A percentile compares a stretch with the other conserved stretches of the same genome.
These are phyloP conservation scores for Drosophila dunni DNA, from an alignment of 1,140 invertebrate species.

Conservation along the genomic window DNA sequence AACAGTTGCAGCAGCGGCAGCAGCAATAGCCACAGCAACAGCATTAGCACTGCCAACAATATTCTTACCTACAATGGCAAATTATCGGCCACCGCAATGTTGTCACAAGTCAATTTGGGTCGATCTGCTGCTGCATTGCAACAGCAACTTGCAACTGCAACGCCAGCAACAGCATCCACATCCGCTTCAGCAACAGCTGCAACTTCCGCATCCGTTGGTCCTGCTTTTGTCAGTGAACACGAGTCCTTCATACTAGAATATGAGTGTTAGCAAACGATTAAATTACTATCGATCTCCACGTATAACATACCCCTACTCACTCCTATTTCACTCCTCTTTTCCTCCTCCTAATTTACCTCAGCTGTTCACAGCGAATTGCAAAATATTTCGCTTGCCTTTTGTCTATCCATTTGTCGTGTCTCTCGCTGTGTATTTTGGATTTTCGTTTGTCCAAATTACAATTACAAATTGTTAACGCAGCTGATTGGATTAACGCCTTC, in stretches of 20 bases:
- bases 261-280: slow-evolving; percentile 77
- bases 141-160: slow-evolving; percentile 40
- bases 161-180: slow-evolving; percentile 24
- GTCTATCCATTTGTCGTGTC: slow-evolving; percentile 21
- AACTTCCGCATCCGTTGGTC: slow-evolving; percentile 24
- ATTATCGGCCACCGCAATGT: slow-evolving; percentile 79
- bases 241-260: slow-evolving; percentile 80
- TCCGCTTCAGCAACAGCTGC: slow-evolving; percentile 24
- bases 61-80: slow-evolving; percentile 72
- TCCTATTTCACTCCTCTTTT: background rate
- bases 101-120: slow-evolving; percentile 77
- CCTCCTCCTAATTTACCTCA: background rate
- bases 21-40: slow-evolving; percentile 39
- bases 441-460: slow-evolving; percentile 56
- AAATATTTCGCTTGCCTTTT: slow-evolving; percentile 7
- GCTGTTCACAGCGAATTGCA: slow-evolving; percentile 35
- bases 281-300: slow-evolving; percentile 55
- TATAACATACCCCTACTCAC: too few relatives aligned
- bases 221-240: slow-evolving; percentile 34
- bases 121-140: slow-evolving; percentile 48
- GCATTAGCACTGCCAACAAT: slow-evolving; percentile 27
- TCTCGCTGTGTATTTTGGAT: slow-evolving; percentile 16
- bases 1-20: slow-evolving; percentile 28
- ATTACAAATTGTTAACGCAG: slow-evolving; percentile 72
- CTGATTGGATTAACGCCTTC: slow-evolving; percentile 43